These are phyloP conservation scores for Tolypeutes matacus DNA, from an alignment of 2,797 vertebrate species.

Conservation along the genomic window DNA sequence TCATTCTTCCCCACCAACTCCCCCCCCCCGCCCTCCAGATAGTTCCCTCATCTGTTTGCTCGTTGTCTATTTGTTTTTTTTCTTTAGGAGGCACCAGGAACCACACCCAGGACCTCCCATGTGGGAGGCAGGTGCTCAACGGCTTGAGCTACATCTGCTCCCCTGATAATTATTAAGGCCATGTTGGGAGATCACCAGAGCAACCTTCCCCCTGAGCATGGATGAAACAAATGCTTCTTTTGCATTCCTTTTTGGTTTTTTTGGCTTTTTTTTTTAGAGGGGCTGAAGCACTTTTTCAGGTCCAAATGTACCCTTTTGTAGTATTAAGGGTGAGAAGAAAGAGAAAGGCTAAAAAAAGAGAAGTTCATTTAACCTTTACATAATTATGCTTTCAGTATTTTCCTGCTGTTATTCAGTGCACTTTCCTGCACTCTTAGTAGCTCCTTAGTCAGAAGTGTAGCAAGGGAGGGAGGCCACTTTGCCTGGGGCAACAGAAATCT, in stretches of 20 bases:
- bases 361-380: constrained; percentile 68
- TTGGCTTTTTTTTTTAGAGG: background rate
- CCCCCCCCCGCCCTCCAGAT: too few species aligned
- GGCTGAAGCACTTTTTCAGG: background rate
- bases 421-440: constrained; percentile 59
- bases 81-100: too few species aligned
- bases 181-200: background rate
- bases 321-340: background rate
- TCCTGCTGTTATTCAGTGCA: constrained; percentile 57
- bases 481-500: constrained; percentile 78
- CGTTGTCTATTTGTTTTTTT: too few species aligned
- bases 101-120: too few species aligned
- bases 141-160: too few species aligned
- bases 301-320: constrained; percentile 55
- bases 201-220: constrained; percentile 1
- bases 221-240: constrained; percentile 52
- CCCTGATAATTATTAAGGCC: background rate
- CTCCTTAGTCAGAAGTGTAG: constrained; percentile 43
- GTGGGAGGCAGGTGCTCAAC: too few species aligned
- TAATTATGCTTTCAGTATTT: constrained; percentile 78
- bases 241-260: background rate
- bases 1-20: too few species aligned
- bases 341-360: background rate
- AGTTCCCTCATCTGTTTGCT: too few species aligned
- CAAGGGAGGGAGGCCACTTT: constrained; percentile 65